Evolutionary conservation across 2,888 invertebrate species (phyloP).

Genomic region (Clepsis dumicolana): DNA sequence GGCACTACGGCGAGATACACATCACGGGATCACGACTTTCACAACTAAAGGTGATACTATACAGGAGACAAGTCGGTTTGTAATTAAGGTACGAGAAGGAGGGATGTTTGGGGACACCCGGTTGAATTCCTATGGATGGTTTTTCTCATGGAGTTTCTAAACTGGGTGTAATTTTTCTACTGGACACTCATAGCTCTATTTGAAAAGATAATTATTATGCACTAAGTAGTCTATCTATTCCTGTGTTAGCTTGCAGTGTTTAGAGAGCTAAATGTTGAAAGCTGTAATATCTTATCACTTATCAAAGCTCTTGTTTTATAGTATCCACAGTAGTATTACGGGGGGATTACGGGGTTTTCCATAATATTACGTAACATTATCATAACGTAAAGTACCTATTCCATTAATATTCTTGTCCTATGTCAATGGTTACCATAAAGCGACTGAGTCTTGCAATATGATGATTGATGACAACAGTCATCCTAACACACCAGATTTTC

Average conservation of each 20-base stretch:
- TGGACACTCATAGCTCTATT: no score
- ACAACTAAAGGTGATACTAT: background rate
- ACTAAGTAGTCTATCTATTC: no score
- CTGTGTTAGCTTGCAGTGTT: no score
- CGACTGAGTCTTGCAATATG: background rate
- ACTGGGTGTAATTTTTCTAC: background rate
- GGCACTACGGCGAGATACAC: slow-evolving; percentile 27
- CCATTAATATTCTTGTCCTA: no score
- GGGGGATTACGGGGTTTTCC: no score
- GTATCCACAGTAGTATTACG: no score
- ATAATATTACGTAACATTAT: no score
- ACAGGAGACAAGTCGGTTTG: background rate
- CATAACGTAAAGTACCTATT: background rate
- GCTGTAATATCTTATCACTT: no score
- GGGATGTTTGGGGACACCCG: background rate
- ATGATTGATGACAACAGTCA: background rate
- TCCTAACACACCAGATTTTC: background rate
- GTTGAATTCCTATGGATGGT: background rate
- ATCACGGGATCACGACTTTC: slow-evolving; percentile 1
- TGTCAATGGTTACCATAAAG: background rate
- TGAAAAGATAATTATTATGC: no score
- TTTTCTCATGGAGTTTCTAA: background rate
- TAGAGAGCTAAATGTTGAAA: no score
- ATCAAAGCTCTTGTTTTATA: no score
- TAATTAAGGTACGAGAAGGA: no score